Evolutionary conservation across 2,113 vertebrate genomes (phyloP), one percentile per base, ranked within the genome.

Genomic region (Notiomystis cincta): DNA sequence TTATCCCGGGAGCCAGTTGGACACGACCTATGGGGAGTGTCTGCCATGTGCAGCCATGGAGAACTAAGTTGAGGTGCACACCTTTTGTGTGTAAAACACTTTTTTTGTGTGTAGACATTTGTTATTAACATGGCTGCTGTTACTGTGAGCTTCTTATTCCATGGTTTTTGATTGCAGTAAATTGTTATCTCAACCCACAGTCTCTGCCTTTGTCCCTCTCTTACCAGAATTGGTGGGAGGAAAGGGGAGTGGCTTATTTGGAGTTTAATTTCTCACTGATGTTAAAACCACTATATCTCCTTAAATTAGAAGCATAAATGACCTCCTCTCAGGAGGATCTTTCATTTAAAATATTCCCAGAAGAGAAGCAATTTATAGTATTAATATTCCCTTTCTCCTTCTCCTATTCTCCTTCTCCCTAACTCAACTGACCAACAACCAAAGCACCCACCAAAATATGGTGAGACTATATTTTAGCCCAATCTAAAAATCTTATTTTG

Each of bases 31-130:
- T 14, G 23, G 28, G 12, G 15, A 53, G 3, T 0, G 0, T 7
- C 28, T 40, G 28, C 10, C 5, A 7, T n/a, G n/a, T 1, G 0
- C 16, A n/a, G 56, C 16, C n/a, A 30, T 0, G 0, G 11, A 40
- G 24, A 70, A 16, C 38, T 30, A 40, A 61, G 30, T 1, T 30
- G 11, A n/a, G 28, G 6, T 17, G 38, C 53, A 24, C 30, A 25
- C 3, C 23, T 62, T 47, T n/a, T 24, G 15, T n/a, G 28, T 20
- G 19, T n/a, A 45, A 61, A 61, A 4, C 15, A 38, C 19, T 37
- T 11, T 37, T 44, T 45, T 70, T n/a, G 20, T 11, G 25, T 40
- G 24, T 4, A 35, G n/a, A 40, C 11, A 54, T 47, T n/a, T 40
- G n/a, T 40, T 62, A n/a, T 16, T 47, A 31, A 54, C 25, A 11